Conservation (phyloP, 2,888 invertebrate genomes). For the Drosophila recens region DNA sequence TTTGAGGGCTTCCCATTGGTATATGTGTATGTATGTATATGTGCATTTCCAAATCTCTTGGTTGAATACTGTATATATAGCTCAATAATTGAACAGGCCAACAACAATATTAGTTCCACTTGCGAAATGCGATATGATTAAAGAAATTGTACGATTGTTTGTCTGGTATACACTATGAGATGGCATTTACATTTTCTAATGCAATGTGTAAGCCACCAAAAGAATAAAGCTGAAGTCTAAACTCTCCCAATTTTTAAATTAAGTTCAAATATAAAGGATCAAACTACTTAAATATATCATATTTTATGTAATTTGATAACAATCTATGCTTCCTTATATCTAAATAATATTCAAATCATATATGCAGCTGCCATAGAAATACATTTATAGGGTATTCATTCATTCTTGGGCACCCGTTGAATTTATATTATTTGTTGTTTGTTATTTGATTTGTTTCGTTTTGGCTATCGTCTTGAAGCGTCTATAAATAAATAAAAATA, state of each 20-base stretch:
- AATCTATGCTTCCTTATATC: not conserved
- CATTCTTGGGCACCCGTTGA: not conserved
- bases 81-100: conserved; percentile 28
- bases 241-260: not conserved
- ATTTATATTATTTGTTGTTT: conserved; percentile 16
- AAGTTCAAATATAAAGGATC: not conserved
- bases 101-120: conserved; percentile 46
- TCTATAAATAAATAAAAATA: conserved; percentile 38
- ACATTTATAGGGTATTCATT: conserved; percentile 1
- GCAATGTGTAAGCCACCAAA: not conserved
- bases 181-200: not conserved
- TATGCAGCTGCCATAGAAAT: not conserved
- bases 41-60: conserved; percentile 24
- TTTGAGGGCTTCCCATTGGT: conserved; percentile 32
- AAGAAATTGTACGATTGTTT: conserved; percentile 20
- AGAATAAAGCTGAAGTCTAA: not conserved
- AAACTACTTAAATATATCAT: not conserved
- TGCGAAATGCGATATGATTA: conserved; percentile 57
- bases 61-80: conserved; percentile 11
- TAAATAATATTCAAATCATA: not conserved
- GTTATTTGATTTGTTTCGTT: conserved; percentile 11
- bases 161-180: conserved; percentile 2
- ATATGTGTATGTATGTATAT: not conserved
- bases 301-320: not conserved
- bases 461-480: conserved; percentile 1